phyloP scores from a whole-genome alignment of 2,888 invertebrate species.

The Monochamus alternatus region DNA sequence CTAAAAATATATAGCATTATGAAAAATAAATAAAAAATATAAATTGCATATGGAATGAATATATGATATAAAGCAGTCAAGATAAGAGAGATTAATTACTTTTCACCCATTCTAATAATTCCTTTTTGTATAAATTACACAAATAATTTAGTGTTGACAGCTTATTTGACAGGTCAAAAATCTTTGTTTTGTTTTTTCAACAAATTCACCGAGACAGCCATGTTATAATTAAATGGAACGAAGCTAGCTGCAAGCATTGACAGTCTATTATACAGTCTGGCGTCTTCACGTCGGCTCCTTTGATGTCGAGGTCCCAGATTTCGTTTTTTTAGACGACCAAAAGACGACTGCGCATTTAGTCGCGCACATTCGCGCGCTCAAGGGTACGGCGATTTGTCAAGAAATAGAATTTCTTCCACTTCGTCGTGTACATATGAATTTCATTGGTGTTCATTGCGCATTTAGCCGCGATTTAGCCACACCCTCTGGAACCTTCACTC shows the following conservation, averaged over 20 bases:
- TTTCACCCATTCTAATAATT: conserved; percentile 50
- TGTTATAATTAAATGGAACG: conserved; percentile 39
- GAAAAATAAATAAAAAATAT: conserved; percentile 18
- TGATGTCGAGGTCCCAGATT: too few species aligned
- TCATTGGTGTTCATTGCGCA: too few species aligned
- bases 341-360: too few species aligned
- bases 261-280: too few species aligned
- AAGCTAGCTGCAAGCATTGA: not conserved
- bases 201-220: conserved; percentile 47
- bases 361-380: too few species aligned
- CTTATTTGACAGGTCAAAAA: conserved; percentile 43
- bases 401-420: too few species aligned
- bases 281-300: too few species aligned
- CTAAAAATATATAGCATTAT: conserved; percentile 45
- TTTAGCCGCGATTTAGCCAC: too few species aligned
- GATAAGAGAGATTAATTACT: conserved; percentile 32
- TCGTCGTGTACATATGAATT: too few species aligned
- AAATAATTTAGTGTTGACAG: conserved; percentile 45
- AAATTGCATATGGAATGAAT: conserved; percentile 19
- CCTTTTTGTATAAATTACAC: conserved; percentile 45
- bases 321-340: too few species aligned
- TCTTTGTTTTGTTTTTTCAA: conserved; percentile 55
- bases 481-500: too few species aligned
- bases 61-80: not conserved
- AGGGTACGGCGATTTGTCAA: too few species aligned